Evolutionary conservation across 2,888 invertebrate species (phyloP), one percentile per base, ranked within the genome.

Genomic region (Oasisia sp.): DNA sequence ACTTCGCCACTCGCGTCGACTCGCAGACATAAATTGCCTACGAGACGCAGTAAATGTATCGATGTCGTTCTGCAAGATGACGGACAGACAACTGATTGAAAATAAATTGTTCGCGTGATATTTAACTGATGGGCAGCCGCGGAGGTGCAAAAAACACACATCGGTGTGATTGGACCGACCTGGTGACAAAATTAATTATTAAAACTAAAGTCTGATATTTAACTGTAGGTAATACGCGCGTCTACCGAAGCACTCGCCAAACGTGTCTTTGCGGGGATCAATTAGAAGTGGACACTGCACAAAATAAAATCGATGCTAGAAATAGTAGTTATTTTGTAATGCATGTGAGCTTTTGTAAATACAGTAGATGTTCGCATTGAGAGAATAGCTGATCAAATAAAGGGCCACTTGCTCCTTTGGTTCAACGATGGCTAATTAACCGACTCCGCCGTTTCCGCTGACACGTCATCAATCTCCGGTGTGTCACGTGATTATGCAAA

Each of bases 121-220:
- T 74, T 56, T 27, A 19, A 74, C 74, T 19, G 19, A 74, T 27
- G 74, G 19, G 14, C n/a, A 74, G 14, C 27, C 27, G 3, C 14
- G 19, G 27, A 74, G 27, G 19, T 74, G 14, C 50, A 50, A 50
- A 50, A 74, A 74, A 27, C 4, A 74, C n/a, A 19, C 27, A 27
- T 27, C 74, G 74, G n/a, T 74, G 74, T 74, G 74, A 74, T 74
- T 74, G 74, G n/a, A 74, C 74, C 74, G n/a, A 74, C 74, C 74
- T 27, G 74, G 74, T 27, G 74, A n/a, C 74, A 74, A 74, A 74
- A 74, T 74, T 4, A 27, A 27, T 74, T 74, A 74, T 74, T 74
- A 27, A 19, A 74, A 74, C 19, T 74, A 27, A 74, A 19, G 27
- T 19, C 14, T 74, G 74, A n/a, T 19, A 74, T 74, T 74, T 74